A percentile compares a stretch with the other conserved stretches of the same genome.
Conservation (phyloP, 2,797 vertebrate genomes). For the Halcyon chelicuti region DNA sequence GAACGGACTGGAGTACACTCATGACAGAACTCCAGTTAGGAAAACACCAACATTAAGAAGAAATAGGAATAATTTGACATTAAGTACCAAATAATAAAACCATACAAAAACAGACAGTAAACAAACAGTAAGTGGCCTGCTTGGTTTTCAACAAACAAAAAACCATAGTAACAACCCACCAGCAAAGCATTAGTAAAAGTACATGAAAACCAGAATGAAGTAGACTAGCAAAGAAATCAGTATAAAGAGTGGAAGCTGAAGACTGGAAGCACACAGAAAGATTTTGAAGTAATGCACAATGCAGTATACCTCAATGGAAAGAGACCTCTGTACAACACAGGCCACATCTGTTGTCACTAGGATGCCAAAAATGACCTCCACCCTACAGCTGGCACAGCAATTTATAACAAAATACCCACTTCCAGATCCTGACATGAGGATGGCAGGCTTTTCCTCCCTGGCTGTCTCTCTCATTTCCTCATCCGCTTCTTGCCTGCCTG, state of each 20-base stretch:
- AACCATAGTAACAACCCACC: not conserved
- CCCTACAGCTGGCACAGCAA: not conserved
- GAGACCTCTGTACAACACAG: not conserved
- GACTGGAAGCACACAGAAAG: not conserved
- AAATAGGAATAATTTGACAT: not conserved
- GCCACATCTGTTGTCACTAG: not conserved
- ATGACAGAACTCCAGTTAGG: not conserved
- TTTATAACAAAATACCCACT: not conserved
- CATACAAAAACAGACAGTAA: not conserved
- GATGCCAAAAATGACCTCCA: not conserved
- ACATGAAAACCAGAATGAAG: not conserved
- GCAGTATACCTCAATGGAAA: constrained; percentile 27
- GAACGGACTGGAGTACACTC: not conserved
- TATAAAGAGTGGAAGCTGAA: not conserved
- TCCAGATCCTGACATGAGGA: not conserved
- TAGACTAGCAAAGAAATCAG: not conserved
- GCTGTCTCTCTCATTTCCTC: not conserved
- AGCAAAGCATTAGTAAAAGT: not conserved
- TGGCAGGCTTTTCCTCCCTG: not conserved
- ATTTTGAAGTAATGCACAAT: constrained; percentile 49
- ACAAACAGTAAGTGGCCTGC: not conserved
- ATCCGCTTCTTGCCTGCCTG: not conserved
- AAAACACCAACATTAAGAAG: not conserved
- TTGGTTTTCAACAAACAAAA: not conserved
- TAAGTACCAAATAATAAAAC: not conserved